A percentile compares a stretch with the other conserved stretches of the same genome.
Conservation (phyloP, 2,113 vertebrate species). For the Corythornis madagascariensis region DNA sequence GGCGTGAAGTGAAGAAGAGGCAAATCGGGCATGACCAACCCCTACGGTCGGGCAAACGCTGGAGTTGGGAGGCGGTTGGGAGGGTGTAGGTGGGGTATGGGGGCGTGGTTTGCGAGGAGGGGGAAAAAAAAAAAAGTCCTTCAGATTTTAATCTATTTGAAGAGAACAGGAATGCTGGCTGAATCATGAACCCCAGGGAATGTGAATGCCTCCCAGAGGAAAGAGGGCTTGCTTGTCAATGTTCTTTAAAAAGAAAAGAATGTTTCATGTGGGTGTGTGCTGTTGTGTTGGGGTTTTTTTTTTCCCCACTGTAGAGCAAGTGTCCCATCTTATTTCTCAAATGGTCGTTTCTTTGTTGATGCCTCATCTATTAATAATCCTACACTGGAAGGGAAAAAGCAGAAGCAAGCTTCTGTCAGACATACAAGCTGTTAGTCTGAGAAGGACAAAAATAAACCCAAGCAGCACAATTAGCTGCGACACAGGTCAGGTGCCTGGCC, state of each 20-base stretch:
- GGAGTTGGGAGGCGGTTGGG: no score
- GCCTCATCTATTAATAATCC: slow-evolving; percentile 69
- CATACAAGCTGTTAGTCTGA: slow-evolving; percentile 62
- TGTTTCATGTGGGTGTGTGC: slow-evolving; percentile 33
- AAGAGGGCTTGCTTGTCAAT: slow-evolving; percentile 4
- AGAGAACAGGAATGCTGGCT: slow-evolving; percentile 20
- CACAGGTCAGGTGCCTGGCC: slow-evolving; percentile 39
- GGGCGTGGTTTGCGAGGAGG: no score
- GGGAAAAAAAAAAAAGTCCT: neutral
- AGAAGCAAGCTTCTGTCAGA: slow-evolving; percentile 56
- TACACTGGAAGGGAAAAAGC: slow-evolving; percentile 41
- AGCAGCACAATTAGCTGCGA: slow-evolving; percentile 19
- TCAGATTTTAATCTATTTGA: slow-evolving; percentile 33
- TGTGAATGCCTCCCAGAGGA: neutral
- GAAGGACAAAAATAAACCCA: slow-evolving; percentile 60
- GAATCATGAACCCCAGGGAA: slow-evolving; percentile 48
- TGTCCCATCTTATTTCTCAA: slow-evolving; percentile 66
- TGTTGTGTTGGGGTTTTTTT: neutral
- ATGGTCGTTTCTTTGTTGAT: slow-evolving; percentile 62
- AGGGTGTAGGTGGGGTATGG: no score
- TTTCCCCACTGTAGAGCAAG: slow-evolving; percentile 30
- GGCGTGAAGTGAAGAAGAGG: no score
- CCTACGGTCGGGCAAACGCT: no score
- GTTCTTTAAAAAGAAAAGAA: slow-evolving; percentile 44
- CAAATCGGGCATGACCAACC: no score